Conservation (phyloP, 1,140 invertebrate genomes). For the Drosophila asahinai region DNA sequence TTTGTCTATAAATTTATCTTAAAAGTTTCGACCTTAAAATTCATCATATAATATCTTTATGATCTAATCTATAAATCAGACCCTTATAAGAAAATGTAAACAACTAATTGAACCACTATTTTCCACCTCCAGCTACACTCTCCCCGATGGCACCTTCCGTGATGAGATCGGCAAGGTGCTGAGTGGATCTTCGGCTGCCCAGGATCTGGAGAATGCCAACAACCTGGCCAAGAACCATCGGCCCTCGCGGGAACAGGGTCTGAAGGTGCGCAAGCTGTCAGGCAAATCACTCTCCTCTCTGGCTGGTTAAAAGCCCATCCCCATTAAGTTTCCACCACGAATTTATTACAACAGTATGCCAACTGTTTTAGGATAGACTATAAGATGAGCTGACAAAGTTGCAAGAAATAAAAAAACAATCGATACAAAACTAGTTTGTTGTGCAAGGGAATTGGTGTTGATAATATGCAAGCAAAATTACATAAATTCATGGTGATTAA, state of each 20-base stretch:
- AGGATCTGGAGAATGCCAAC: conserved; percentile 68
- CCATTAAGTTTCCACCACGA: conserved; percentile 6
- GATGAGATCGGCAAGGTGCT: conserved; percentile 69
- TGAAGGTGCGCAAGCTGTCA: conserved; percentile 78
- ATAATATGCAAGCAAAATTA: conserved; percentile 23
- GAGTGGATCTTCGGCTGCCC: conserved; percentile 47
- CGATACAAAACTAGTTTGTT: conserved; percentile 49
- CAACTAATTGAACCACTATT: not conserved
- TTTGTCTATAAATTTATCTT: too few species aligned
- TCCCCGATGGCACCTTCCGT: conserved; percentile 69
- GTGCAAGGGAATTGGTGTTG: conserved; percentile 32
- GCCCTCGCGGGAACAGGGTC: conserved; percentile 55
- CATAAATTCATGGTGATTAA: conserved; percentile 35
- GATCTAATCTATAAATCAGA: too few species aligned
- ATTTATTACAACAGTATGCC: conserved; percentile 45
- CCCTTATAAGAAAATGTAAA: too few species aligned
- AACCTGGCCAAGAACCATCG: conserved; percentile 58
- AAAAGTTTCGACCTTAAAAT: too few species aligned
- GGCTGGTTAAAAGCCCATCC: conserved; percentile 51
- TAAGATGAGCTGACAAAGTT: conserved; percentile 32
- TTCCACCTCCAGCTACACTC: conserved; percentile 54
- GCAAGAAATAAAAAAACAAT: conserved; percentile 15
- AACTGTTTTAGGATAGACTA: conserved; percentile 48
- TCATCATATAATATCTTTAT: too few species aligned
- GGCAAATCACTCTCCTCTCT: conserved; percentile 75